Evolutionary conservation across 1,140 invertebrate species (phyloP).

Genomic region (Amyelois transitella): DNA sequence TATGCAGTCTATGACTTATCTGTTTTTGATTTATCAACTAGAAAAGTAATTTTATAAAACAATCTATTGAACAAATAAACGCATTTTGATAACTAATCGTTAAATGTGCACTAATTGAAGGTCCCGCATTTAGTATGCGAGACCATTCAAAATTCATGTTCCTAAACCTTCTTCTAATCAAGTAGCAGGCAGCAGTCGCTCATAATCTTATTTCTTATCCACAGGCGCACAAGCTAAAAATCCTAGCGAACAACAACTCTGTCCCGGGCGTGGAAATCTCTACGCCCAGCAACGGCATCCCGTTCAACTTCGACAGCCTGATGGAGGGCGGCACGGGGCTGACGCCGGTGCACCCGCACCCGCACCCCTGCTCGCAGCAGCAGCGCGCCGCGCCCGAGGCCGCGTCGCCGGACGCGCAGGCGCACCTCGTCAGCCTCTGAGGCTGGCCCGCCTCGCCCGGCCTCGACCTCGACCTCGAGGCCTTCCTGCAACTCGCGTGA

Average conservation of each 20-base stretch:
- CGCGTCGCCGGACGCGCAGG: conserved; percentile 51
- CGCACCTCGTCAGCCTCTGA: conserved; percentile 52
- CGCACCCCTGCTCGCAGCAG: conserved; percentile 74
- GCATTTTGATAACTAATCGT: no score
- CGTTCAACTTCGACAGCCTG: conserved; percentile 93
- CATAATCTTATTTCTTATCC: conserved; percentile 11
- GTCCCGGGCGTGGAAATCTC: conserved; percentile 85
- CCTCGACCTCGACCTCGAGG: conserved; percentile 21
- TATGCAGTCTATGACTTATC: no score
- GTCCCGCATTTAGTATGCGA: no score
- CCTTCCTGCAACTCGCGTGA: no score
- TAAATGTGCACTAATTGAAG: no score
- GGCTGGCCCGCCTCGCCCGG: conserved; percentile 16
- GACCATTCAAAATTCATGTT: no score
- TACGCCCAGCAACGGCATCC: conserved; percentile 90
- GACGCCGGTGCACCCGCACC: conserved; percentile 84
- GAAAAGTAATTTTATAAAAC: no score
- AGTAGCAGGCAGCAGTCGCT: no score
- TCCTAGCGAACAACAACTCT: conserved; percentile 75
- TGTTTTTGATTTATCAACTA: no score
- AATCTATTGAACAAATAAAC: no score
- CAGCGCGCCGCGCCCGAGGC: conserved; percentile 53
- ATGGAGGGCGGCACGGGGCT: conserved; percentile 95
- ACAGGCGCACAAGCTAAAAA: conserved; percentile 61
- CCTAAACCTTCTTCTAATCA: no score